phyloP scores from a whole-genome alignment of 1,140 invertebrate species.

The Ericerus pela region DNA sequence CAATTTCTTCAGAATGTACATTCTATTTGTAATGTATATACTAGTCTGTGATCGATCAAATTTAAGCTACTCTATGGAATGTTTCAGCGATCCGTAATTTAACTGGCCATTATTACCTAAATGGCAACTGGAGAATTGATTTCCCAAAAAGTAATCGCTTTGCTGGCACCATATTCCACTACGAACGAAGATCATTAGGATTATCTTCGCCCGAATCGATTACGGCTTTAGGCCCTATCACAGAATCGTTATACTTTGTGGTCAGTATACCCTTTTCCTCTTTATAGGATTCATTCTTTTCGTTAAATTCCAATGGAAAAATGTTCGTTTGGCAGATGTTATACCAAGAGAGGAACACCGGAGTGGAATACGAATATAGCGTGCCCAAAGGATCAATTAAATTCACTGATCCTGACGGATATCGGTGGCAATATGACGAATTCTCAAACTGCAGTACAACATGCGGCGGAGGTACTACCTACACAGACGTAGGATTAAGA shows the following conservation, averaged over 20 bases:
- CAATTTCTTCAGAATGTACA: no score
- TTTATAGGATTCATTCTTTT: not conserved
- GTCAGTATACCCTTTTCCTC: constrained; percentile 38
- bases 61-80: no score
- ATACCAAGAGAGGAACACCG: constrained; percentile 70
- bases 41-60: no score
- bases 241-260: constrained; percentile 71
- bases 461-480: constrained; percentile 69
- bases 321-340: constrained; percentile 45
- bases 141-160: constrained; percentile 63
- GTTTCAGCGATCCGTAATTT: constrained; percentile 62
- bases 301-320: not conserved
- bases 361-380: constrained; percentile 82
- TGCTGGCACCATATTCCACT: constrained; percentile 71
- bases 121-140: constrained; percentile 86
- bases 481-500: not conserved
- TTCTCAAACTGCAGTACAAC: constrained; percentile 63
- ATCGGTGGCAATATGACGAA: constrained; percentile 62
- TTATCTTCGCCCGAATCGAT: constrained; percentile 70
- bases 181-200: constrained; percentile 62
- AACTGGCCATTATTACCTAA: constrained; percentile 72
- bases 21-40: no score
- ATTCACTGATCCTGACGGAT: constrained; percentile 46
- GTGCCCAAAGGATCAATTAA: constrained; percentile 54
- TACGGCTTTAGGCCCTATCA: constrained; percentile 66